phyloP scores from a whole-genome alignment of 2,797 vertebrate species.

The Martes flavigula region DNA sequence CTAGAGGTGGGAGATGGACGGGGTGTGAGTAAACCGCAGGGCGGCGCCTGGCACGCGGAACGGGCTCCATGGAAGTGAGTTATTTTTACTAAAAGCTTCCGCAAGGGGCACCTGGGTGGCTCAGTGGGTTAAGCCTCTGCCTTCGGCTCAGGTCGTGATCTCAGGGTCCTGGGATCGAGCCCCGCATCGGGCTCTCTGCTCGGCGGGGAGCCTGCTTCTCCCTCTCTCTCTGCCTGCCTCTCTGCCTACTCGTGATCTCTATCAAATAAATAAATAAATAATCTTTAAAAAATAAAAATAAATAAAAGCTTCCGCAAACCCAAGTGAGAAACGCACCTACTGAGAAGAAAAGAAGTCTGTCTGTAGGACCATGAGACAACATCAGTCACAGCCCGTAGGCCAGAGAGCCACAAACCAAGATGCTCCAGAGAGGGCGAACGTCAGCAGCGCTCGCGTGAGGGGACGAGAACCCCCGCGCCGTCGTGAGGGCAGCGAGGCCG shows the following conservation, averaged over 20 bases:
- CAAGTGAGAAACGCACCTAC: neutral
- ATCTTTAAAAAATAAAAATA: too few relatives aligned
- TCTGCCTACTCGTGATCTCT: too few relatives aligned
- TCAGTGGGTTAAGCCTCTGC: too few relatives aligned
- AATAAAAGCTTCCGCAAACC: neutral
- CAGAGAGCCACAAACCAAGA: neutral
- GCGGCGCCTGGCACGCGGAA: too few relatives aligned
- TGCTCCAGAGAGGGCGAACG: neutral
- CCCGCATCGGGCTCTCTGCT: too few relatives aligned
- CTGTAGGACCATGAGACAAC: neutral
- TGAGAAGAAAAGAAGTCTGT: neutral
- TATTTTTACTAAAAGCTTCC: neutral
- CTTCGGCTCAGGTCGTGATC: too few relatives aligned
- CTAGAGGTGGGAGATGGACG: neutral
- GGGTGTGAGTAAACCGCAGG: fast-evolving
- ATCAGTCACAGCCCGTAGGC: neutral
- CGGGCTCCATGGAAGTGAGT: neutral
- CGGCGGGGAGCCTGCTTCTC: too few relatives aligned
- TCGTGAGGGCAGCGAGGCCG: too few relatives aligned
- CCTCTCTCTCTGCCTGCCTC: too few relatives aligned
- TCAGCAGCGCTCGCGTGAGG: fast-evolving
- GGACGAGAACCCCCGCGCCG: neutral
- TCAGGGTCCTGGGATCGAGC: too few relatives aligned
- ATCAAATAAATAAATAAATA: too few relatives aligned
- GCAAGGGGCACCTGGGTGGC: neutral